Base-by-base conservation (phyloP, 2,113 vertebrate genomes). In the Nycticryphes semicollaris region DNA sequence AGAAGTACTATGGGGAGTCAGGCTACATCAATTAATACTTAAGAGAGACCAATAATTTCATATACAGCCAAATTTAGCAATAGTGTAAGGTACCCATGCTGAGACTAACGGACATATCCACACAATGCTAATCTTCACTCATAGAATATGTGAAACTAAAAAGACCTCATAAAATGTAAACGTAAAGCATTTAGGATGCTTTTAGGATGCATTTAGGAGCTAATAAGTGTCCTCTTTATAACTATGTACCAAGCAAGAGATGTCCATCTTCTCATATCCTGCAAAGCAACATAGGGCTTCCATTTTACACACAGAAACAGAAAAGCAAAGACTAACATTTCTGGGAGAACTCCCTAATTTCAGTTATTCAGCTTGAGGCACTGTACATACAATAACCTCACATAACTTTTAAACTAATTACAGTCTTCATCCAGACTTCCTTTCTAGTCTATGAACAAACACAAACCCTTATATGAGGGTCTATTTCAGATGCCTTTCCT, bases 1-100 rank as follows among this genome's bases (percentile, higher is more conserved):
- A 96, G 79, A 97, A 97, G 93, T 93, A 96, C 95, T 98, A 94
- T 96, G 82, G 95, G 96, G 96, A 98, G 97, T 96, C 98, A 96
- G 94, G 95, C 97, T 97, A 97, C 84, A 95, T 89, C 96, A 98
- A 97, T 98, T 97, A 98, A 97, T 97, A 97, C 97, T 98, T 98
- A 97, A 97, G 83, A 96, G 93, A 96, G 93, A 93, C 96, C 95
- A 97, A 74, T 90, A 93, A 97, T 97, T 97, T 97, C 94, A 94
- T 77, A 95, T 84, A 96, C 87, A 97, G 66, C 9, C 70, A 94
- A 89, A 89, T 91, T 59, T 50, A 92, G 81, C 53, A 79, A 25
- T 14, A 78, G 66, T 1, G 21, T 76, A 45, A 84, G 60, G 60
- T 82, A 79, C 23, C 31, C 50, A 60, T n/a, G 74, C 66, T 94